Evolutionary conservation across 2,797 vertebrate genomes (phyloP).

Genomic region (Dallia pectoralis): DNA sequence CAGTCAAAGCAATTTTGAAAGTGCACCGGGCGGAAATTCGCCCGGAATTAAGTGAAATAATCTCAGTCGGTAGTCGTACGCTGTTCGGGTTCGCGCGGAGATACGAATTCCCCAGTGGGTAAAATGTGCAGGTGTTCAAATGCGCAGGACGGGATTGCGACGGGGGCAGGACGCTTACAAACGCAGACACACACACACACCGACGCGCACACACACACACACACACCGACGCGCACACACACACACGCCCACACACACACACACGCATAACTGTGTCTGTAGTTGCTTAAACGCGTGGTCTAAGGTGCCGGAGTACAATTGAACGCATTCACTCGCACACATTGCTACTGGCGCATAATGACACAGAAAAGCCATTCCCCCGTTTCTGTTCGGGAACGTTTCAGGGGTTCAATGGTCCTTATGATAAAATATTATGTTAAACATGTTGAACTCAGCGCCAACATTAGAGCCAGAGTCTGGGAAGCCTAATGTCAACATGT

Average conservation of each 20-base stretch:
- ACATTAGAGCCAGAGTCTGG: not conserved
- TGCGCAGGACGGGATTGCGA: no score
- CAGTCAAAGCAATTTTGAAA: slow-evolving; percentile 14
- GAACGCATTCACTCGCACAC: not conserved
- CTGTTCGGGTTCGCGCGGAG: not conserved
- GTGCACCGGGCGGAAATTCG: not conserved
- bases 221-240: not conserved
- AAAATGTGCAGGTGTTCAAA: not conserved
- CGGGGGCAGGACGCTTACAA: not conserved
- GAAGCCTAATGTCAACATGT: not conserved
- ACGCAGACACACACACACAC: not conserved
- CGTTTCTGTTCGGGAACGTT: not conserved
- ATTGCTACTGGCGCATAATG: not conserved
- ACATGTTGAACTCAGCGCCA: not conserved
- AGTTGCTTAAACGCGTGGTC: not conserved
- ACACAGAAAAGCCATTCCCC: not conserved
- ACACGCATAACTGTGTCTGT: not conserved
- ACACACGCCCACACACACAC: not conserved
- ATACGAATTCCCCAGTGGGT: not conserved
- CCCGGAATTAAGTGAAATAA: not conserved
- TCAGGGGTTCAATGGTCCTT: not conserved
- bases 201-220: not conserved
- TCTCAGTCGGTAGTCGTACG: not conserved
- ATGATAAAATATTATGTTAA: not conserved
- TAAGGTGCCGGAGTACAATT: not conserved